Base-by-base conservation (phyloP, 2,888 invertebrate genomes). In the Torymus texanus region DNA sequence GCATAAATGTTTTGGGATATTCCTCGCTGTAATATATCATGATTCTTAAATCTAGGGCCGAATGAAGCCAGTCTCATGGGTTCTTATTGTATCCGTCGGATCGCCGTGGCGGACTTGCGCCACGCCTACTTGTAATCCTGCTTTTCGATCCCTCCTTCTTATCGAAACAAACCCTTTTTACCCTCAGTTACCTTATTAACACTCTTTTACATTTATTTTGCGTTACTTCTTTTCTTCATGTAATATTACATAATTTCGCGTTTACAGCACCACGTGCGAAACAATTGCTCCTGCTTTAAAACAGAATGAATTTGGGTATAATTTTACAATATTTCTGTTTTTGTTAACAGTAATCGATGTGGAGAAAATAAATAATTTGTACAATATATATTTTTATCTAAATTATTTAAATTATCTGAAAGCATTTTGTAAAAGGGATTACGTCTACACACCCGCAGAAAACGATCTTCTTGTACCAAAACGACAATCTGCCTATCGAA, bases 61-160 rank as follows among this genome's bases (percentile, higher is more conserved):
- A 75, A 66, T 59, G 51, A 68, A 76, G 51, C 68, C 76, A 77
- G 72, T 77, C 61, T 51, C 53, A 68, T 61, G 62, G 62, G 29
- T 55, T 59, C 61, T 83, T 41, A 41, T 41, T 83, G 84, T 61
- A 63, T 79, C 81, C 80, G 83, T 78, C 83, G 81, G 83, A 83
- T 83, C 83, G 82, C 83, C 83, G 83, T 83, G 83, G 77, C 75
- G 18, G 50, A 56, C 62, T 29, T 53, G 58, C 79, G 82, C 83
- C 84, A 83, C 84, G 83, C 84, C 83, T 78, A 78, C 81, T 79
- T 63, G 67, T 73, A 79, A 80, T 82, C 80, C 79, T 62, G 76
- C 82, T 82, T 80, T 83, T 82, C 55, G 74, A 74, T 74, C 81
- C 80, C 83, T 80, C 78, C 79, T 78, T 83, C 82, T 80, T 79